These are phyloP conservation scores for Aphodius granarius DNA, from an alignment of 2,888 invertebrate species.

Conservation along the genomic window DNA sequence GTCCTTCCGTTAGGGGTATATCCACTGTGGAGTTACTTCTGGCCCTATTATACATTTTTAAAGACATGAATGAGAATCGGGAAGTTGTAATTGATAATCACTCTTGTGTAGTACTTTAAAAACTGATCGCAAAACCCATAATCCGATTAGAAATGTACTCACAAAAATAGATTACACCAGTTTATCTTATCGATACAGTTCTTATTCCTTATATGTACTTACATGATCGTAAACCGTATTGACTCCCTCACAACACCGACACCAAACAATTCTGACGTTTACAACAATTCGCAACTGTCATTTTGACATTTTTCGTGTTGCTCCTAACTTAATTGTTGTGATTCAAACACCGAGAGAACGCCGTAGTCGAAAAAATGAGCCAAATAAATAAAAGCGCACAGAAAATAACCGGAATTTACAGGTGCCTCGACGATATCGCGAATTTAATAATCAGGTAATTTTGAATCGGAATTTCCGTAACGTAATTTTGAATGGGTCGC, in stretches of 20 bases:
- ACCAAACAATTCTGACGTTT: not conserved
- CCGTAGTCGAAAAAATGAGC: not conserved
- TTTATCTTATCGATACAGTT: constrained; percentile 16
- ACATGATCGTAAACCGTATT: constrained; percentile 10
- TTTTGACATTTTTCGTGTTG: not conserved
- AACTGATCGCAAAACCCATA: not conserved
- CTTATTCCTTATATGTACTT: not conserved
- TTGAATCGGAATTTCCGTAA: not conserved
- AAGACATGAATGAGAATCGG: not conserved
- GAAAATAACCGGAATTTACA: constrained; percentile 55
- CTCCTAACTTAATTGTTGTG: constrained; percentile 31
- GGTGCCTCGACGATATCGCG: constrained; percentile 56
- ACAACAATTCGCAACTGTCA: not conserved
- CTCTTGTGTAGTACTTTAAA: not conserved
- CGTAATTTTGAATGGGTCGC: not conserved
- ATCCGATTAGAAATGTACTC: not conserved
- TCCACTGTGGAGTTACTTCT: constrained; percentile 8
- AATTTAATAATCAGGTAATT: constrained; percentile 59
- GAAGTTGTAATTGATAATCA: not conserved
- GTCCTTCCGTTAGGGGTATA: constrained; percentile 12
- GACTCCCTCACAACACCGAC: not conserved
- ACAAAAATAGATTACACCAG: not conserved
- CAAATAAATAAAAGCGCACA: not conserved
- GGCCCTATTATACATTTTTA: constrained; percentile 16
- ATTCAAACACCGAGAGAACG: constrained; percentile 11